Percentiles rank a stretch among this genome's conserved stretches.
phyloP scores from a whole-genome alignment of 2,113 vertebrate genomes.

The Silurus asotus region DNA sequence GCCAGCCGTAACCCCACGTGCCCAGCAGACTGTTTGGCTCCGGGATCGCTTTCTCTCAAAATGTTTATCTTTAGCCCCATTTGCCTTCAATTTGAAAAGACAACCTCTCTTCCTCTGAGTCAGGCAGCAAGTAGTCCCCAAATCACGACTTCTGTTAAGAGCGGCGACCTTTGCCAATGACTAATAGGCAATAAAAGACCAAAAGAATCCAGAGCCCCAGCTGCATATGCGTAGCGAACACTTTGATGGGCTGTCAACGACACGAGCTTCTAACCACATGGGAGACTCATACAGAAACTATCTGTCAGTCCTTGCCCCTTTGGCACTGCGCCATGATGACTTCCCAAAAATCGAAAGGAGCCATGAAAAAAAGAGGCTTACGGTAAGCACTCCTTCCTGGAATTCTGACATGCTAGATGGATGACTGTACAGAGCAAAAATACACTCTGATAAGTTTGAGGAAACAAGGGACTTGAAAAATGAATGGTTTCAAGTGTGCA shows the following conservation, averaged over 20 bases:
- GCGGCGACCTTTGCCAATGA: slow-evolving; percentile 39
- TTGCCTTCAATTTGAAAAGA: slow-evolving; percentile 59
- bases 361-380: slow-evolving; percentile 46
- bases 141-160: slow-evolving; percentile 30
- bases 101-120: slow-evolving; percentile 56
- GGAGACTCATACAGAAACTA: slow-evolving; percentile 49
- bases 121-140: slow-evolving; percentile 51
- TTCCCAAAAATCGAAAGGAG: slow-evolving; percentile 63
- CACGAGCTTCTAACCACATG: slow-evolving; percentile 29
- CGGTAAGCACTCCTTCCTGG: slow-evolving; percentile 60
- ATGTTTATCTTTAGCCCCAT: slow-evolving; percentile 41
- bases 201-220: slow-evolving; percentile 17
- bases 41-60: neutral
- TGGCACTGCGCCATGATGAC: slow-evolving; percentile 53
- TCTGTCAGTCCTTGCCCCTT: slow-evolving; percentile 37
- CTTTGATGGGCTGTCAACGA: slow-evolving; percentile 18
- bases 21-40: slow-evolving; percentile 13
- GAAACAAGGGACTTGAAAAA: neutral
- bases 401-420: slow-evolving; percentile 48
- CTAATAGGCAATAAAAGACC: slow-evolving; percentile 27
- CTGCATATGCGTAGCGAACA: slow-evolving; percentile 2
- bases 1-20: neutral
- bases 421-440: slow-evolving; percentile 46
- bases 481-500: neutral
- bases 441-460: slow-evolving; percentile 22